Evolutionary conservation across 2,888 invertebrate genomes (phyloP), one percentile per base, ranked within the genome.

Genomic region (Lymantria monacha): DNA sequence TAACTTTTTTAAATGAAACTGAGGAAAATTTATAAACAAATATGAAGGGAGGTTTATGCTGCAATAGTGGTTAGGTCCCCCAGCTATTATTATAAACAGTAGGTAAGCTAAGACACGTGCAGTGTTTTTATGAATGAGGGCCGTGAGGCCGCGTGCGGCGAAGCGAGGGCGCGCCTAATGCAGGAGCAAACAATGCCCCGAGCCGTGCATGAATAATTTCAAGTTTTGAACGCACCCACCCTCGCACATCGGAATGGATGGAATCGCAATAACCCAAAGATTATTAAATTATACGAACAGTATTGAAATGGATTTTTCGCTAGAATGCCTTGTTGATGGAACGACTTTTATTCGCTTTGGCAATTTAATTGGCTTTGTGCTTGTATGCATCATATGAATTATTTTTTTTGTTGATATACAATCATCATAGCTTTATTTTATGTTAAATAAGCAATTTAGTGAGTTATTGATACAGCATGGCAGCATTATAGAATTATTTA

Each of bases 101-200:
- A 76, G 81, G 81, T 83, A 82, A 85, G 84, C 85, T 83, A 76
- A 74, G 79, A 82, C 87, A 87, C 87, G 89, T 86, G 89, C 86
- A 83, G 70, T 81, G 86, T 86, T 87, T 87, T 83, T 86, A 82
- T 87, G 82, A 81, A 75, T 72, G 79, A 76, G 69, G 62, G 73
- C 52, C 52, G 59, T 52, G 50, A 47, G 49, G 70, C 41, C 10
- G 48, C 53, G 64, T 47, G 61, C 53, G 51, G 22, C 22, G 22
- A 22, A 51, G 71, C 68, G 70, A 51, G 61, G 37, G 69, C 72
- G 62, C 82, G 33, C 80, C 81, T 81, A 83, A 79, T 75, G 75
- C 75, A 77, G 74, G 77, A 74, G 77, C 75, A 80, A 85, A 82
- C 85, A 83, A 73, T 70, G 76, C 79, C 70, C 73, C 76, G 76